These are phyloP conservation scores for Lampris megalopsis DNA, from an alignment of 2,113 vertebrate species.

Conservation along the genomic window DNA sequence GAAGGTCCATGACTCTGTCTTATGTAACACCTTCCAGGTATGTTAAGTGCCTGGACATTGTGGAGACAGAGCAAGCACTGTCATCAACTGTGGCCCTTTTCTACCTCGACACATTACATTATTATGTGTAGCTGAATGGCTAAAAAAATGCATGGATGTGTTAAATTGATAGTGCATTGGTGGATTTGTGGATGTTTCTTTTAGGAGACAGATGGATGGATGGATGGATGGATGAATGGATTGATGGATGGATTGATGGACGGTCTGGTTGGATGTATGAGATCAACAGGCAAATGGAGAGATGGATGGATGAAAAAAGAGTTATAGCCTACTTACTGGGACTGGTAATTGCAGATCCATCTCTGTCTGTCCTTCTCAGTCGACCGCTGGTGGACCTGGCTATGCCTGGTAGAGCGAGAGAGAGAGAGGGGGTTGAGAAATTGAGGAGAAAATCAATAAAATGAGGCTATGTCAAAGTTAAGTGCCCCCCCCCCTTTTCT, in stretches of 20 bases:
- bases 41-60: background rate
- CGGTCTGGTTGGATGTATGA: background rate
- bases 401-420: slow-evolving; percentile 46
- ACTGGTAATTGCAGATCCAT: slow-evolving; percentile 67
- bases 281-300: no score
- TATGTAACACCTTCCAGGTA: slow-evolving; percentile 10
- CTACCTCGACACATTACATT: background rate
- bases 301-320: background rate
- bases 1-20: slow-evolving; percentile 17
- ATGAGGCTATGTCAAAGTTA: background rate
- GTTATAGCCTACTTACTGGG: slow-evolving; percentile 72
- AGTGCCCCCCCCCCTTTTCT: background rate
- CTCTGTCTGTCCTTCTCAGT: slow-evolving; percentile 73
- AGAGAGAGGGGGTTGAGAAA: background rate
- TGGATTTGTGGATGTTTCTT: background rate
- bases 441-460: background rate
- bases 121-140: background rate
- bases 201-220: background rate
- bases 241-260: background rate
- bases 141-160: background rate
- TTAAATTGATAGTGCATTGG: background rate
- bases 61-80: background rate
- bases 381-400: slow-evolving; percentile 72
- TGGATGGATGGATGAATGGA: background rate
- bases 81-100: background rate